These are phyloP conservation scores for Parapristionchus giblindavisi DNA, from an alignment of 2,888 invertebrate genomes.

Conservation along the genomic window DNA sequence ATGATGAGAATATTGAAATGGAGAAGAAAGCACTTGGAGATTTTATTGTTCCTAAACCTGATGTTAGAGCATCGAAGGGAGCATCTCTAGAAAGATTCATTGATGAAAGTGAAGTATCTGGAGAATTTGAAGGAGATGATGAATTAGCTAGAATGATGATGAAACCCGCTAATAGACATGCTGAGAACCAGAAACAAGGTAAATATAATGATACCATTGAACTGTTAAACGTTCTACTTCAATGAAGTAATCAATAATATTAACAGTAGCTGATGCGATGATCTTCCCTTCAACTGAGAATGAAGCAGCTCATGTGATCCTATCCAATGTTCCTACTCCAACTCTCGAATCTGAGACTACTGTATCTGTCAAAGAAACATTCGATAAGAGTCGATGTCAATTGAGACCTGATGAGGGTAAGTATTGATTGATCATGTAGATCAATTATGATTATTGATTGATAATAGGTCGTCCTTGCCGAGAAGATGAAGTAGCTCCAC, in stretches of 20 bases:
- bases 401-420: constrained; percentile 62
- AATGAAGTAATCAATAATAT: not conserved
- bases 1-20: constrained; percentile 32
- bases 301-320: not conserved
- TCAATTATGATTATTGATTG: too few species aligned
- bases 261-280: not conserved
- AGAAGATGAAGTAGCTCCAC: constrained; percentile 59
- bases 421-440: not conserved
- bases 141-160: constrained; percentile 37
- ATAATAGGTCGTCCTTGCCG: constrained; percentile 60
- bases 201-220: too few species aligned
- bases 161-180: constrained; percentile 7
- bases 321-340: constrained; percentile 14
- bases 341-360: constrained; percentile 40
- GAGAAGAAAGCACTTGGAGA: constrained; percentile 31
- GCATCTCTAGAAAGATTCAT: constrained; percentile 24
- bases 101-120: constrained; percentile 28
- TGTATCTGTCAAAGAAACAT: constrained; percentile 41
- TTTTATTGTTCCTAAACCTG: constrained; percentile 31
- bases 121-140: constrained; percentile 39
- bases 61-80: constrained; percentile 2
- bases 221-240: too few species aligned
- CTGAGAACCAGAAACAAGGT: constrained; percentile 18
- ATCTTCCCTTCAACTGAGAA: constrained; percentile 5
- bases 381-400: constrained; percentile 57